phyloP scores from a whole-genome alignment of 2,113 vertebrate genomes.

The Petromus typicus region DNA sequence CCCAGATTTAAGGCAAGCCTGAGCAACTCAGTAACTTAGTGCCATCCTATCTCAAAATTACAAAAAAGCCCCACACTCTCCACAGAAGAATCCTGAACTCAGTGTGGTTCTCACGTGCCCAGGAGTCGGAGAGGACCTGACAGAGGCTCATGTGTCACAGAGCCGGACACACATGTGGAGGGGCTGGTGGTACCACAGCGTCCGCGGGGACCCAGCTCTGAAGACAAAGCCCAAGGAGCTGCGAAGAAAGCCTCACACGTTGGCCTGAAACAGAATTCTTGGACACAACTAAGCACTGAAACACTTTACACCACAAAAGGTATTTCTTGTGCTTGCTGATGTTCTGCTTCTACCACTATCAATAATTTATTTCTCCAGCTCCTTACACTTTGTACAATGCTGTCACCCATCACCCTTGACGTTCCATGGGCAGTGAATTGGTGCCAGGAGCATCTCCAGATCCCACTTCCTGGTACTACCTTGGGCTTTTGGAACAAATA shows the following conservation, averaged over 20 bases:
- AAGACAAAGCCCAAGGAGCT: conserved; percentile 27
- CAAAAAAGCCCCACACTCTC: background rate
- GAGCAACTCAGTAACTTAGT: background rate
- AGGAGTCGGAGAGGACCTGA: background rate
- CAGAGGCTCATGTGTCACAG: background rate
- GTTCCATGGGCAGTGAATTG: background rate
- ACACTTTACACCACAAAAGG: background rate
- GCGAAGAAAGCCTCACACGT: conserved; percentile 57
- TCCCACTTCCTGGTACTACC: background rate
- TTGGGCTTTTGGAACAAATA: background rate
- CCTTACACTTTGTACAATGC: background rate
- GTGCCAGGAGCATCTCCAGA: background rate
- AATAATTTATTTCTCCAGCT: background rate
- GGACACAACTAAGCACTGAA: conserved; percentile 30
- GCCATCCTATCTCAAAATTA: background rate
- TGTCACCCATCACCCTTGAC: background rate
- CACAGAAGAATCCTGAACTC: background rate
- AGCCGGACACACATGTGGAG: conserved; percentile 30
- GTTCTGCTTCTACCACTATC: background rate
- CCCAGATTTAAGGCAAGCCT: background rate
- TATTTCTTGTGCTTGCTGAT: conserved; percentile 13
- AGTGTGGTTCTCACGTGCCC: background rate
- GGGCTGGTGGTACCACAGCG: conserved; percentile 53
- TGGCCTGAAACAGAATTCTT: conserved; percentile 31
- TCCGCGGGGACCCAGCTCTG: conserved; percentile 40